A percentile compares a stretch with the other conserved stretches of the same genome.
Conservation (phyloP, 2,797 vertebrate species). For the Acropternis orthonyx region DNA sequence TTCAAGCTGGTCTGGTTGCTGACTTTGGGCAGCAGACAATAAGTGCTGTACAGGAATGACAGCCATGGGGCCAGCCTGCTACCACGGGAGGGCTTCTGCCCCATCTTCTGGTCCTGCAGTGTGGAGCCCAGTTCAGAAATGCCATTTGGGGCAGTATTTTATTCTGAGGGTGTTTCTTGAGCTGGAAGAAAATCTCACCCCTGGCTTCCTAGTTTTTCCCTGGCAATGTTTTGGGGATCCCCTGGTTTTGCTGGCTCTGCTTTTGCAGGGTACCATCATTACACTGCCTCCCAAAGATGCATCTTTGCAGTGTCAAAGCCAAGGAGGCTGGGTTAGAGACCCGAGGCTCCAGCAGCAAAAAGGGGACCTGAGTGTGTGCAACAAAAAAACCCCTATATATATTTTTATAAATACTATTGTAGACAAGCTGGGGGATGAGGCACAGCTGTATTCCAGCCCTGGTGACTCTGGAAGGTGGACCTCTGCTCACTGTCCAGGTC, state of each 20-base stretch:
- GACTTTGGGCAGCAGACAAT: background rate
- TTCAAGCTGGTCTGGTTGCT: background rate
- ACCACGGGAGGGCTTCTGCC: background rate
- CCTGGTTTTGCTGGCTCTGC: background rate
- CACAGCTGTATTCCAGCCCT: background rate
- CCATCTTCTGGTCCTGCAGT: background rate
- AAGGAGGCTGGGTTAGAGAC: background rate
- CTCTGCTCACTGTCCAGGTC: accelerated
- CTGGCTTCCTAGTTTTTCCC: background rate
- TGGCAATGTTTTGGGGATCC: background rate
- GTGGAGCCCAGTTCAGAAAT: background rate
- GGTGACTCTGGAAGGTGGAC: background rate
- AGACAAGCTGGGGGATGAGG: background rate
- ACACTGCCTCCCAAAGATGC: background rate
- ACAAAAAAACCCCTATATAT: accelerated
- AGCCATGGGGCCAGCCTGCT: background rate
- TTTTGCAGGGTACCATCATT: background rate
- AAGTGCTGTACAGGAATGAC: too few relatives aligned
- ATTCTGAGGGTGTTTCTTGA: background rate
- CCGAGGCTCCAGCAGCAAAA: background rate
- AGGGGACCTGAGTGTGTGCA: background rate
- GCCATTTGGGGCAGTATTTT: background rate
- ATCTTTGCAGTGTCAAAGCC: background rate
- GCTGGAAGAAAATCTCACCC: background rate
- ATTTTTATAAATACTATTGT: background rate